These are phyloP conservation scores for Hydrocynus forskahlii DNA, from an alignment of 2,797 vertebrate species.

Conservation along the genomic window DNA sequence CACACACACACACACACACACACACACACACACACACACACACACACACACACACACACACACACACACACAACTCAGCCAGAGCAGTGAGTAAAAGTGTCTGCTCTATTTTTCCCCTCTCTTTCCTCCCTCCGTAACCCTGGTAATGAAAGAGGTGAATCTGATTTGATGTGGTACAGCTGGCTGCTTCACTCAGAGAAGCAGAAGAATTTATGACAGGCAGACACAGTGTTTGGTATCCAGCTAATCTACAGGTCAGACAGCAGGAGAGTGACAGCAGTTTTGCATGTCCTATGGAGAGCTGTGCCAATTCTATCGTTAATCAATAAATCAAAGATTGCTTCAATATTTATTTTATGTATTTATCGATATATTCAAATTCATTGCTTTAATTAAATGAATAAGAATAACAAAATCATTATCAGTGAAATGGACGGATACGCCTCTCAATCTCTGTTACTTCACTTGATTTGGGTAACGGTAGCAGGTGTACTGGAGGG, in stretches of 20 bases:
- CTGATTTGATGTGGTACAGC: slow-evolving; percentile 36
- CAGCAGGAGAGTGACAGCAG: not conserved
- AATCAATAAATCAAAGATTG: not conserved
- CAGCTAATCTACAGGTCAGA: not conserved
- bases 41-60: not conserved
- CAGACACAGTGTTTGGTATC: not conserved
- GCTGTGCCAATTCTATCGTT: not conserved
- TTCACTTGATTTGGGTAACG: no score
- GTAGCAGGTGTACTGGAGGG: no score
- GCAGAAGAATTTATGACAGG: not conserved
- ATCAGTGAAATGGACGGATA: no score
- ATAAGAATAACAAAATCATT: no score
- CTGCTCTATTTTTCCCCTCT: not conserved
- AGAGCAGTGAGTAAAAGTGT: not conserved
- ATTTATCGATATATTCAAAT: not conserved
- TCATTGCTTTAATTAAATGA: no score
- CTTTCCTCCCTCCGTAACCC: slow-evolving; percentile 19
- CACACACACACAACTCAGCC: not conserved
- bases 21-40: no score
- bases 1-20: no score
- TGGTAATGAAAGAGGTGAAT: not conserved
- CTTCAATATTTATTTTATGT: not conserved
- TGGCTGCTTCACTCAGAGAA: slow-evolving; percentile 14
- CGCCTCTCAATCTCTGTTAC: no score
- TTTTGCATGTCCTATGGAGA: not conserved